A percentile compares a stretch with the other conserved stretches of the same genome.
Conservation (phyloP, 64 coral and sea anemone species). For the Stichodactyla helianthus region DNA sequence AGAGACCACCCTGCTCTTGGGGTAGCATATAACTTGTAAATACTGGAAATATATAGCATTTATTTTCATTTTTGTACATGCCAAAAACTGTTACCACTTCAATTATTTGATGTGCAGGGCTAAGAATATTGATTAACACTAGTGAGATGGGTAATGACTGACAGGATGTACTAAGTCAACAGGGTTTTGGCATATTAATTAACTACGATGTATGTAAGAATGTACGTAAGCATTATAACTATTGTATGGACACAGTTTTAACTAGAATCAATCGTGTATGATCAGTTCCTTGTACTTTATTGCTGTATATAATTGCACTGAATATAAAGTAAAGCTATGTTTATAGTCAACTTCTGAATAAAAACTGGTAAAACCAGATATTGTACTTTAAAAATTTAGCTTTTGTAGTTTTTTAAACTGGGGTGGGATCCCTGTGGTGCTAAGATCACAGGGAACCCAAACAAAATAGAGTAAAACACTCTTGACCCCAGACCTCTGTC, state of each 20-base stretch:
- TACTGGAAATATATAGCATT: neutral
- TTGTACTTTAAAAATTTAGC: neutral
- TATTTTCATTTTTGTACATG: neutral
- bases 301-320: slow-evolving; percentile 15
- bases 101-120: neutral
- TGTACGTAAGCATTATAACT: neutral
- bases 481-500: too few species aligned
- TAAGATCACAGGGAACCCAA: neutral
- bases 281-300: neutral
- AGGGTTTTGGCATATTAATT: neutral
- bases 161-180: neutral
- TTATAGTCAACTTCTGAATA: slow-evolving; percentile 13
- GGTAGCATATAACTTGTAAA: neutral
- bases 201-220: neutral
- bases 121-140: neutral
- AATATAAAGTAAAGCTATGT: slow-evolving; percentile 12
- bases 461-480: neutral
- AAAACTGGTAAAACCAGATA: slow-evolving; percentile 7
- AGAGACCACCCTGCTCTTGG: neutral
- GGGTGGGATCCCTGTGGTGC: neutral
- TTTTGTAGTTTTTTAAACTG: neutral
- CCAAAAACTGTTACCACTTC: neutral
- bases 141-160: neutral
- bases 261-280: neutral
- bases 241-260: neutral